A percentile compares a stretch with the other conserved stretches of the same genome.
These are phyloP conservation scores for Araneus ventricosus DNA, from an alignment of 1,140 invertebrate genomes.

Conservation along the genomic window DNA sequence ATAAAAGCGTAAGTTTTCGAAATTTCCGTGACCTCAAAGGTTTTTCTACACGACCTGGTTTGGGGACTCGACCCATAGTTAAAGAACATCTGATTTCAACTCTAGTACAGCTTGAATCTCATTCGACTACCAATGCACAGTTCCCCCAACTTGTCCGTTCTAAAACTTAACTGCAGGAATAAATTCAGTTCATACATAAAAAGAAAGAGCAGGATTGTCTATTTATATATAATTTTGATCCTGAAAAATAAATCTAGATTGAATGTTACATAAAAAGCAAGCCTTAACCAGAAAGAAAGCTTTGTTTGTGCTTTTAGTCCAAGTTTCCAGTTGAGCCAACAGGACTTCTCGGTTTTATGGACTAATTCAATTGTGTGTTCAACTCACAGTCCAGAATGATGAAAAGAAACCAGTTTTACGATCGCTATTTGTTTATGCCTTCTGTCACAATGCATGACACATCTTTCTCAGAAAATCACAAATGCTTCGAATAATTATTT, in stretches of 20 bases:
- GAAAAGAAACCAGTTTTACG: neutral
- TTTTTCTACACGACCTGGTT: no score
- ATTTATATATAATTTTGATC: neutral
- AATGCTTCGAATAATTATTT: neutral
- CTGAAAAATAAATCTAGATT: neutral
- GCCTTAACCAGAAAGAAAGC: neutral
- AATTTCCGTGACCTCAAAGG: no score
- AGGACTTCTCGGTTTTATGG: neutral
- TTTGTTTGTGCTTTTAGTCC: neutral
- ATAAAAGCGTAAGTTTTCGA: no score
- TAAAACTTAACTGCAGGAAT: neutral
- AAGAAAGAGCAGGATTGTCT: neutral
- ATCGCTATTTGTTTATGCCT: neutral
- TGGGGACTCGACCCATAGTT: no score
- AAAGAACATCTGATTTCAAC: no score
- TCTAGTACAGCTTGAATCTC: no score
- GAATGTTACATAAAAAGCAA: neutral
- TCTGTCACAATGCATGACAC: neutral
- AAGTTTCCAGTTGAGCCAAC: neutral
- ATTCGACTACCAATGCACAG: no score
- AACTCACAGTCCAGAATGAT: neutral
- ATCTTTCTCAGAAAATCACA: neutral
- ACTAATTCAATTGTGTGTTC: conserved; percentile 25
- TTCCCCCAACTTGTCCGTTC: neutral
- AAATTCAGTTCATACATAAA: neutral